These are phyloP conservation scores for Cataglyphis cursor DNA, from an alignment of 2,888 invertebrate species.

Conservation along the genomic window DNA sequence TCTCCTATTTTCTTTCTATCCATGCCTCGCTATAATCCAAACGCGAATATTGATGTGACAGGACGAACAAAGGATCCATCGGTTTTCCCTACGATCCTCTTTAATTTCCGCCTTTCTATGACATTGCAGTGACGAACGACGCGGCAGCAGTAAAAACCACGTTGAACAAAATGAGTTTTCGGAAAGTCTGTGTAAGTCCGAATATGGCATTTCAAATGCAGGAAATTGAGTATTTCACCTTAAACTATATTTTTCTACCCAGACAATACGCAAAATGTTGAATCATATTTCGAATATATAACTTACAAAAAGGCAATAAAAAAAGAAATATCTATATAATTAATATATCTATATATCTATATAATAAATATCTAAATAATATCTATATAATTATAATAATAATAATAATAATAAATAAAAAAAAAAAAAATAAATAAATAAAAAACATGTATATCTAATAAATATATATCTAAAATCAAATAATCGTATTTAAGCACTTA, in stretches of 20 bases:
- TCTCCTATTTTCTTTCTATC: slow-evolving; percentile 28
- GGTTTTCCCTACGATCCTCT: slow-evolving; percentile 75
- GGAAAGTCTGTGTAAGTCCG: slow-evolving; percentile 33
- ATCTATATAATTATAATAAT: background rate
- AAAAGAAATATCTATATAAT: background rate
- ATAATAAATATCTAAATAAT: too few species aligned
- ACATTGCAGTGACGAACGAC: slow-evolving; percentile 6
- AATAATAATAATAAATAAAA: background rate
- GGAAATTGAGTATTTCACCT: slow-evolving; percentile 33
- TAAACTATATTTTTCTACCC: slow-evolving; percentile 13
- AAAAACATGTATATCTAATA: background rate
- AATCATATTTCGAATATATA: background rate
- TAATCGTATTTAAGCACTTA: slow-evolving; percentile 17
- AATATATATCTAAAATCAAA: background rate
- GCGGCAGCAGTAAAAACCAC: slow-evolving; percentile 39
- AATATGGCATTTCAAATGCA: slow-evolving; percentile 6
- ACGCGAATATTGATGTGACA: slow-evolving; percentile 64
- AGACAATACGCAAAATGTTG: background rate
- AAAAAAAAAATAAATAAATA: slow-evolving; percentile 5
- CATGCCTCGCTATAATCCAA: slow-evolving; percentile 24
- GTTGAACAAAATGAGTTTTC: slow-evolving; percentile 56
- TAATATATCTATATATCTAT: too few species aligned
- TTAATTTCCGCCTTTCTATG: slow-evolving; percentile 76
- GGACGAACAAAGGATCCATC: slow-evolving; percentile 75
- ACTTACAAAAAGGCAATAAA: background rate